Evolutionary conservation across 2,113 vertebrate genomes (phyloP).

Genomic region (Pampusana beccarii): DNA sequence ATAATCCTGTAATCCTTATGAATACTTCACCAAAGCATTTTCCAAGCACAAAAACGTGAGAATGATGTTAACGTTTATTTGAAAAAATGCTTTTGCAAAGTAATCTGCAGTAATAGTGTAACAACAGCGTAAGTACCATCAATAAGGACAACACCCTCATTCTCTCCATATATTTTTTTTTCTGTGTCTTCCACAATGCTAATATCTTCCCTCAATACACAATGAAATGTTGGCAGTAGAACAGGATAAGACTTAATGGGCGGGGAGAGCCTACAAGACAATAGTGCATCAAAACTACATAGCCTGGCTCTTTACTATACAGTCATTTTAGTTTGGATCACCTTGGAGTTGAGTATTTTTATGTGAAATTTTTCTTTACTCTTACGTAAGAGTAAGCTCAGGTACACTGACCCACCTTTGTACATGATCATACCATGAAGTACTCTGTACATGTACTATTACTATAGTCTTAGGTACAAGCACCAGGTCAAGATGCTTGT

Average conservation of each 20-base stretch:
- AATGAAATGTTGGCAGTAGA: neutral
- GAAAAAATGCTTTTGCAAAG: neutral
- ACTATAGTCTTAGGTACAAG: neutral
- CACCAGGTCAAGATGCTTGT: neutral
- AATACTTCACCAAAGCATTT: neutral
- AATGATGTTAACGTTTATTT: neutral
- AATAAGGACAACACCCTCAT: neutral
- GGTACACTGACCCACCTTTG: neutral
- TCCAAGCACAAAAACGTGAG: neutral
- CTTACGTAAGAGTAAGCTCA: rapidly evolving
- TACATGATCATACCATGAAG: rapidly evolving
- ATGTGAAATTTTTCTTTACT: rapidly evolving
- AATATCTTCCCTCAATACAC: neutral
- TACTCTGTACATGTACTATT: neutral
- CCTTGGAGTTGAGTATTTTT: neutral
- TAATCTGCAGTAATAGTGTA: neutral
- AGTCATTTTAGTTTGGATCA: neutral
- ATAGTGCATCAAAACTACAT: neutral
- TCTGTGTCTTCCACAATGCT: neutral
- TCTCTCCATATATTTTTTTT: neutral
- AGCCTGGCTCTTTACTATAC: neutral
- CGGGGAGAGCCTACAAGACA: neutral
- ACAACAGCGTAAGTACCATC: neutral
- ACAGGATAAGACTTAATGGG: neutral
- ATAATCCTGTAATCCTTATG: neutral